Conservation (phyloP, 2,888 invertebrate species). For the Acanthosepion pharaonis region DNA sequence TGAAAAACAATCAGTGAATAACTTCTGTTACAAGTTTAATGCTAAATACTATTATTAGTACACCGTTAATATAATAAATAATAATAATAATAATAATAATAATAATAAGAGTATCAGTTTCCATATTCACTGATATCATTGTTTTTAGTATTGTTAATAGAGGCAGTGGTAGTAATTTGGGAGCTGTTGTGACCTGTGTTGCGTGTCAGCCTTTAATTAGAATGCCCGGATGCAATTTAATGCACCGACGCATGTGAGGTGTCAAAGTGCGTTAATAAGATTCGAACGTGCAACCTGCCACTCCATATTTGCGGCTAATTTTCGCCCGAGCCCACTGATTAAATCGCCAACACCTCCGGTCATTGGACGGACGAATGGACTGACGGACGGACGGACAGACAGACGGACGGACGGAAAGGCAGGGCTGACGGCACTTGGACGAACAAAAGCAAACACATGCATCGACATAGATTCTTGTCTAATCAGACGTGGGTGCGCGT, state of each 20-base stretch:
- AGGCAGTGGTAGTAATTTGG: neutral
- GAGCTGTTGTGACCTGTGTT: neutral
- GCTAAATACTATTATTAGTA: too few relatives aligned
- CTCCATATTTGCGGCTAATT: conserved; percentile 7
- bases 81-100: too few relatives aligned
- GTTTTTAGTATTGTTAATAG: too few relatives aligned
- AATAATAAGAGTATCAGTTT: too few relatives aligned
- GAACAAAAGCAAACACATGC: too few relatives aligned
- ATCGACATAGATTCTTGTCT: neutral
- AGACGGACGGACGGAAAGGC: neutral
- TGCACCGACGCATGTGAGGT: neutral
- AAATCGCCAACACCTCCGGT: neutral
- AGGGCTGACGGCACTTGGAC: too few relatives aligned
- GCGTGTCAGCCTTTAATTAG: neutral
- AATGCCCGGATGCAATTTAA: neutral
- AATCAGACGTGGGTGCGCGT: neutral
- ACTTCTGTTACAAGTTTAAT: too few relatives aligned
- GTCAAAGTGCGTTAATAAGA: conserved; percentile 33
- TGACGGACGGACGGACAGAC: neutral
- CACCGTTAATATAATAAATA: too few relatives aligned
- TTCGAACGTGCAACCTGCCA: conserved; percentile 33
- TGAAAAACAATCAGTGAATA: too few relatives aligned
- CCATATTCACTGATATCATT: too few relatives aligned
- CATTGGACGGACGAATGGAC: neutral
- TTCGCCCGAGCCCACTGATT: neutral